Percentiles rank a stretch among this genome's conserved stretches.
phyloP scores from a whole-genome alignment of 2,797 vertebrate genomes.

The Graptemys geographica region DNA sequence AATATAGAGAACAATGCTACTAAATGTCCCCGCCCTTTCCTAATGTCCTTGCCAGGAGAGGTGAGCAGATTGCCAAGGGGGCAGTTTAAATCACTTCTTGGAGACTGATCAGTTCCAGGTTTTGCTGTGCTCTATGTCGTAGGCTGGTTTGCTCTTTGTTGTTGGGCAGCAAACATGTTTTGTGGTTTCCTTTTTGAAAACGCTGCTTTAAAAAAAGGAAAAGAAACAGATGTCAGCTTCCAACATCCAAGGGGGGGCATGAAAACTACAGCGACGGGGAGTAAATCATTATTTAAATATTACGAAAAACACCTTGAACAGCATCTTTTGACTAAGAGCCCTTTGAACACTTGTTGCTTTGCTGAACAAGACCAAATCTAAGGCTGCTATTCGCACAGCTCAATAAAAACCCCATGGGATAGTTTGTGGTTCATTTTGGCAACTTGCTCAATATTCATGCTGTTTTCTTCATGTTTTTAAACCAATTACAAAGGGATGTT shows the following conservation, averaged over 20 bases:
- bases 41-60: slow-evolving; percentile 54
- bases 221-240: slow-evolving; percentile 65
- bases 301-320: slow-evolving; percentile 70
- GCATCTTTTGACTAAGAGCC: slow-evolving; percentile 48
- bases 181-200: slow-evolving; percentile 42
- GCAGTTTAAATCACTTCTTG: slow-evolving; percentile 63
- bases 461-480: slow-evolving; percentile 63
- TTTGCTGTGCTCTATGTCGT: slow-evolving; percentile 53
- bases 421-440: slow-evolving; percentile 62
- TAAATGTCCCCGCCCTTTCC: slow-evolving; percentile 66
- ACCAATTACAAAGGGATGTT: slow-evolving; percentile 72
- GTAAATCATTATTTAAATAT: slow-evolving; percentile 72
- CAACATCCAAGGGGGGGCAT: slow-evolving; percentile 65
- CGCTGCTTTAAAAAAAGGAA: slow-evolving; percentile 39
- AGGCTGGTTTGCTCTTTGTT: slow-evolving; percentile 1
- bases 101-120: slow-evolving; percentile 45
- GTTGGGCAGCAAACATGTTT: slow-evolving; percentile 49
- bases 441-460: slow-evolving; percentile 69
- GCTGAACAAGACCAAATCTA: slow-evolving; percentile 56
- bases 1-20: slow-evolving; percentile 31
- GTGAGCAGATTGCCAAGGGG: slow-evolving; percentile 59
- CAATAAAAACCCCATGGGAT: slow-evolving; percentile 62
- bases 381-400: slow-evolving; percentile 59
- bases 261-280: slow-evolving; percentile 56
- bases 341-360: slow-evolving; percentile 40